Evolutionary conservation across 1,140 invertebrate genomes (phyloP).

Genomic region (Venturia canescens): DNA sequence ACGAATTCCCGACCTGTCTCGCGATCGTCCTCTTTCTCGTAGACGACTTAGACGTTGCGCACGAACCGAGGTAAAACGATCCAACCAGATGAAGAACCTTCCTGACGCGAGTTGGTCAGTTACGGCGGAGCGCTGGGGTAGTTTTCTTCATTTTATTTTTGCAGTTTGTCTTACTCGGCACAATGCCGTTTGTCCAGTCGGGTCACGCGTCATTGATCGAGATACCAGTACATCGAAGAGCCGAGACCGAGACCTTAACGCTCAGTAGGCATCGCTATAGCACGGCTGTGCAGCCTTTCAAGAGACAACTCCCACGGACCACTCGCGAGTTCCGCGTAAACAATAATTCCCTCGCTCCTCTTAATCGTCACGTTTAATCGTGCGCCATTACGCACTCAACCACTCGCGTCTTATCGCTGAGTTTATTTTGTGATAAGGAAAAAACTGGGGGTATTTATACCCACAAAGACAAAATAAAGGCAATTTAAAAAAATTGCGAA

Average conservation of each 20-base stretch:
- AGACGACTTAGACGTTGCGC: background rate
- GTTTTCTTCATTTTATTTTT: slow-evolving; percentile 3
- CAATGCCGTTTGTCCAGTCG: slow-evolving; percentile 44
- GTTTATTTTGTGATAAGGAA: background rate
- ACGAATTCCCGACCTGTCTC: too few relatives aligned
- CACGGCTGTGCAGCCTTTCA: slow-evolving; percentile 30
- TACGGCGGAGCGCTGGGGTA: background rate
- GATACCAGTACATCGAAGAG: slow-evolving; percentile 27
- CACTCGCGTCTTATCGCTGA: background rate
- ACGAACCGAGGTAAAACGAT: background rate
- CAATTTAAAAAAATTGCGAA: too few relatives aligned
- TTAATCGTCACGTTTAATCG: slow-evolving; percentile 6
- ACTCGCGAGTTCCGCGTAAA: slow-evolving; percentile 35
- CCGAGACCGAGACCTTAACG: slow-evolving; percentile 53
- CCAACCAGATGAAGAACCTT: background rate
- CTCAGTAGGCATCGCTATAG: slow-evolving; percentile 28
- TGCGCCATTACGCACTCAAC: background rate
- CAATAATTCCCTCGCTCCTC: slow-evolving; percentile 20
- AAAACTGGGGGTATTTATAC: too few relatives aligned
- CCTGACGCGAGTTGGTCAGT: slow-evolving; percentile 14
- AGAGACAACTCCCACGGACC: slow-evolving; percentile 42
- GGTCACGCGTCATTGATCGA: slow-evolving; percentile 55
- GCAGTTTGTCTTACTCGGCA: slow-evolving; percentile 13
- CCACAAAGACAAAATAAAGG: too few relatives aligned
- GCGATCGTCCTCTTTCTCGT: background rate